A percentile compares a stretch with the other conserved stretches of the same genome.
Conservation (phyloP, 2,888 invertebrate species). For the Psylliodes chrysocephalus region DNA sequence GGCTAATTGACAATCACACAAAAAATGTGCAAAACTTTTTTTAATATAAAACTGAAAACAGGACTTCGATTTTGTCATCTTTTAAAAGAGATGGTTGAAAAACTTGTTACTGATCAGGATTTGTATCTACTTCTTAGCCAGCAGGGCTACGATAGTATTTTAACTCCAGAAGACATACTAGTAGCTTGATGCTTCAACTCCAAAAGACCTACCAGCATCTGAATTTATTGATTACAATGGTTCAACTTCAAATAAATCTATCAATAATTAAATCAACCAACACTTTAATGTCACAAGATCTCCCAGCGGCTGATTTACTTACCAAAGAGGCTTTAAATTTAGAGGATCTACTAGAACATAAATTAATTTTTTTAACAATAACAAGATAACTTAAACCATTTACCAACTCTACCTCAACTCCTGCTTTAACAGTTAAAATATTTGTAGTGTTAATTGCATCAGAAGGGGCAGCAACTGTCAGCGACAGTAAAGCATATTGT, state of each 20-base stretch:
- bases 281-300: conserved; percentile 8
- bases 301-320: conserved; percentile 1
- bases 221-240: conserved; percentile 3
- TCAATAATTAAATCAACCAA: conserved; percentile 15
- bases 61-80: no score
- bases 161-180: not conserved
- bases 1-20: conserved; percentile 19
- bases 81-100: no score
- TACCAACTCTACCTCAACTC: not conserved
- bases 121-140: no score
- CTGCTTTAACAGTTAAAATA: conserved; percentile 4
- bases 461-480: no score
- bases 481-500: no score
- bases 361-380: not conserved
- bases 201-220: conserved; percentile 4
- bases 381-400: not conserved
- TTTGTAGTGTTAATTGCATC: no score
- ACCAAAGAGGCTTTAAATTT: conserved; percentile 2
- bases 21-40: no score
- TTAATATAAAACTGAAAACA: no score
- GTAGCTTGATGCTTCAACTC: not conserved
- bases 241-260: conserved; percentile 10
- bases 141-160: no score
- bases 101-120: no score
- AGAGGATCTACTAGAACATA: not conserved